Percentiles rank a stretch among this genome's conserved stretches.
phyloP scores from a whole-genome alignment of 2,113 vertebrate species.

The Oostethus manadensis region DNA sequence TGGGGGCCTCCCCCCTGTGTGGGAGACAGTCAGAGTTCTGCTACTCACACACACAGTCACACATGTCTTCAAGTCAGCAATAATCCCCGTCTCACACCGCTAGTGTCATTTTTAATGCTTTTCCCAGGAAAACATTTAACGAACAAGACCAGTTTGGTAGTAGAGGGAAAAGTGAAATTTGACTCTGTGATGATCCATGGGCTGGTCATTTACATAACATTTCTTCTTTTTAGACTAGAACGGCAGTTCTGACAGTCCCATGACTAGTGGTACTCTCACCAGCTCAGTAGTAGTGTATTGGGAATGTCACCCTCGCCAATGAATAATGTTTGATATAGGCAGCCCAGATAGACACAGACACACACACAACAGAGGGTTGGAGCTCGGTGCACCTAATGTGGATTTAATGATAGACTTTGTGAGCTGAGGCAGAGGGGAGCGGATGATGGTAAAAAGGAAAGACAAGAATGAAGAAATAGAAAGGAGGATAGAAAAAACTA shows the following conservation, averaged over 20 bases:
- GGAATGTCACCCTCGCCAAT: conserved; percentile 58
- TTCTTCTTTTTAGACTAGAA: conserved; percentile 30
- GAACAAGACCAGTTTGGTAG: conserved; percentile 49
- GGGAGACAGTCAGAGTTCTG: conserved; percentile 66
- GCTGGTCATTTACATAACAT: conserved; percentile 41
- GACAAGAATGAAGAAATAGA: conserved; percentile 20
- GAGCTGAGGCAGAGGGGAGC: conserved; percentile 43
- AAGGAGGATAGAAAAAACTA: conserved; percentile 11
- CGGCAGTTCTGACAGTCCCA: conserved; percentile 19
- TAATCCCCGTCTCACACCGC: conserved; percentile 52
- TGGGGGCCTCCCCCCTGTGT: conserved; percentile 73
- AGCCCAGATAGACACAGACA: not conserved
- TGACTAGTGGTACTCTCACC: conserved; percentile 38
- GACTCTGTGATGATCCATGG: conserved; percentile 43
- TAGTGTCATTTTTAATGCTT: conserved; percentile 57
- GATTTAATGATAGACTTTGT: conserved; percentile 69
- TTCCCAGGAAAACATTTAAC: conserved; percentile 45
- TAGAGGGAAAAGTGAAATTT: conserved; percentile 32
- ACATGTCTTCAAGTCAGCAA: conserved; percentile 39
- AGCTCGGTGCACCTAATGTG: conserved; percentile 58
- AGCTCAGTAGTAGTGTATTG: conserved; percentile 34
- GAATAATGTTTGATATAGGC: conserved; percentile 52
- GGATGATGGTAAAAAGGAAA: conserved; percentile 26
- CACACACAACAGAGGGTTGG: conserved; percentile 38
- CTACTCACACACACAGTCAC: conserved; percentile 36